A percentile compares a stretch with the other conserved stretches of the same genome.
phyloP scores from a whole-genome alignment of 2,888 invertebrate species.

The Pollenia griseotomentosa region DNA sequence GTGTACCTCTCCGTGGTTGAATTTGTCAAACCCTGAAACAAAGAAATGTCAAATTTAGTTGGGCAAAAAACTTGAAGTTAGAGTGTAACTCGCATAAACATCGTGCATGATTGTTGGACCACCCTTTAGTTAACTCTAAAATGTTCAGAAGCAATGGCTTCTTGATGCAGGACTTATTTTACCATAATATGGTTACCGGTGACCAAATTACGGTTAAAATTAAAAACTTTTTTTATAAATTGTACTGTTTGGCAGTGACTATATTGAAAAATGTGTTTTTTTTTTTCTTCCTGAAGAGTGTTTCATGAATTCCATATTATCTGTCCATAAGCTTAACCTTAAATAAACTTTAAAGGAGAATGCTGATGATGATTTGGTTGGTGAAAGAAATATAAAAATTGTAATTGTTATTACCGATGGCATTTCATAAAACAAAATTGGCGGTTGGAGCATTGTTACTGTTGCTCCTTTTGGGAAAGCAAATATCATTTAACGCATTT shows the following conservation, averaged over 20 bases:
- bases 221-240: too few species aligned
- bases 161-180: too few species aligned
- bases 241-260: background rate
- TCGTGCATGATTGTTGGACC: too few species aligned
- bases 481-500: constrained; percentile 55
- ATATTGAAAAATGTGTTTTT: background rate
- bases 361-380: background rate
- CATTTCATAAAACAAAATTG: constrained; percentile 20
- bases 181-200: too few species aligned
- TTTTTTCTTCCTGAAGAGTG: background rate
- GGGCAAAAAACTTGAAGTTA: too few species aligned
- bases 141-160: too few species aligned
- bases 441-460: constrained; percentile 22
- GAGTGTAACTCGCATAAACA: too few species aligned
- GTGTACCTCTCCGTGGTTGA: too few species aligned
- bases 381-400: constrained; percentile 40
- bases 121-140: too few species aligned
- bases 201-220: too few species aligned
- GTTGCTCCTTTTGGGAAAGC: constrained; percentile 5
- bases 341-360: background rate
- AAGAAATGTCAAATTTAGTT: too few species aligned
- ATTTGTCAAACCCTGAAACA: too few species aligned
- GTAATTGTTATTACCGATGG: constrained; percentile 38
- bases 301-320: background rate
- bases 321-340: background rate